Evolutionary conservation across 2,113 vertebrate genomes (phyloP), one percentile per base, ranked within the genome.

Genomic region (Sorex fumeus): DNA sequence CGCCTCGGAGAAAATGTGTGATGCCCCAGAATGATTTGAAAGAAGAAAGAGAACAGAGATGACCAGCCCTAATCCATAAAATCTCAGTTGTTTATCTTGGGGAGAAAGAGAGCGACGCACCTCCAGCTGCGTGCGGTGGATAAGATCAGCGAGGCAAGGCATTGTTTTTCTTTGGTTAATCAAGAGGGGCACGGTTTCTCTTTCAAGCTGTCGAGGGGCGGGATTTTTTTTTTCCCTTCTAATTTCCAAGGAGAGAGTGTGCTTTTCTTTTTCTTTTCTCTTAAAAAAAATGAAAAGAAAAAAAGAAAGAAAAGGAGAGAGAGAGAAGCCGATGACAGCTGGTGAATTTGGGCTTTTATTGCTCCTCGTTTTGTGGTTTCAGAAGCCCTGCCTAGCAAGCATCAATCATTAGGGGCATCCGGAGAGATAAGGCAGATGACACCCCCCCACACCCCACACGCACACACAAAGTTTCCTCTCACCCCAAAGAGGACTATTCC

Each of bases 31-130:
- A 70, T 28, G 76, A 72, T 91, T 32, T 23, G 34, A 36, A 90
- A 93, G 82, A 92, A 97, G 45, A 86, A 88, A 92, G 82, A 92
- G 96, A 96, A 90, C 16, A 80, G 88, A 84, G 76, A 90, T 94
- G 93, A 91, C 94, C 82, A 62, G 27, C 81, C 66, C 60, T 60
- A 19, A 47, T 53, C 70, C 81, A 8, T 75, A 92, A 88, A 92
- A 94, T 85, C 76, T 87, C 90, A 69, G 74, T 94, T 70, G 21
- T 91, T 93, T 79, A 9, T 90, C 91, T 69, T 79, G 32, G 47
- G 62, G 74, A 84, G 40, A 28, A 15, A 19, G 10, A 12, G 40
- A 43, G 47, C 57, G 6, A 12, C 47, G 50, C 66, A 10, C 32
- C 70, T 85, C 79, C 27, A 57, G 71, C 86, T 91, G 6, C 34